phyloP scores from a whole-genome alignment of 2,797 vertebrate genomes.

The Anguilla obscura region DNA sequence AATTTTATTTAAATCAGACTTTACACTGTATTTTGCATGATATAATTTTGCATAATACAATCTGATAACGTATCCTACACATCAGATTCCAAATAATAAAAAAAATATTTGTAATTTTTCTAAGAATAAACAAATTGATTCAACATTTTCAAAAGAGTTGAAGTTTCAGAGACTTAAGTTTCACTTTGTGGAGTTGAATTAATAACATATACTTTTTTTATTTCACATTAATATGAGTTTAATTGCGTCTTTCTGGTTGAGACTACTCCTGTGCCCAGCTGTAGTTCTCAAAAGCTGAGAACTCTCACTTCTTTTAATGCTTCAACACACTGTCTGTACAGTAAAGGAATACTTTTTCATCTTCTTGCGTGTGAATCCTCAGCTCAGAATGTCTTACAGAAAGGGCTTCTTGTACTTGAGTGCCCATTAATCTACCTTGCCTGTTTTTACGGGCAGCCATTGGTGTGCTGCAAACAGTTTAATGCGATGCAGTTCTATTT shows the following conservation, averaged over 20 bases:
- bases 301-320: neutral
- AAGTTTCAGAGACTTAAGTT: neutral
- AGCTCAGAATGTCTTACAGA: neutral
- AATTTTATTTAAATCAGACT: neutral
- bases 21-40: neutral
- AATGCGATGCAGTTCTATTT: conserved; percentile 34
- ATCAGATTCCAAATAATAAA: neutral
- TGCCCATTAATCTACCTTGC: conserved; percentile 7
- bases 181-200: neutral
- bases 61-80: neutral
- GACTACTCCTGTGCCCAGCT: neutral
- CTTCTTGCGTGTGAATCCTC: neutral
- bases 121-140: neutral
- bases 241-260: neutral
- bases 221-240: neutral
- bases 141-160: neutral
- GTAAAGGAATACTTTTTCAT: neutral
- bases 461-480: conserved; percentile 41
- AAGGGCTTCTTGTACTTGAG: neutral
- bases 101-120: neutral
- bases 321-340: neutral
- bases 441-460: conserved; percentile 26
- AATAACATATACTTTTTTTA: neutral
- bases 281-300: neutral
- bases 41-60: neutral